Conservation (phyloP, 2,888 invertebrate genomes). For the Synanthedon formicaeformis region DNA sequence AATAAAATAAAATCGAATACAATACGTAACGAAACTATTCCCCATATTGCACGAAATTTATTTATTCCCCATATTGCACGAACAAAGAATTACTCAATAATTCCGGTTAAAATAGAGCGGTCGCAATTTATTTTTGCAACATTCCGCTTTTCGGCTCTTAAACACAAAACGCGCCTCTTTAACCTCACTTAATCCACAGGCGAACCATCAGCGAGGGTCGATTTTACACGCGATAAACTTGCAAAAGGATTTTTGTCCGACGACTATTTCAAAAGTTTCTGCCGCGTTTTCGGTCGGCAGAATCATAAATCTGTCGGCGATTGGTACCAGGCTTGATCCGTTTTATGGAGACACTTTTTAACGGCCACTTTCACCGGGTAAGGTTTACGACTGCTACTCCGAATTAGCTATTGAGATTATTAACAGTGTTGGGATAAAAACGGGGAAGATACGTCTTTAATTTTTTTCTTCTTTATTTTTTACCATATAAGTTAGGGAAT, state of each 20-base stretch:
- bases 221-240: constrained; percentile 49
- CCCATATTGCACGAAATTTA: too few species aligned
- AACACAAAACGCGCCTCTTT: constrained; percentile 18
- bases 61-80: too few species aligned
- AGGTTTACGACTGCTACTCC: constrained; percentile 11
- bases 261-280: constrained; percentile 14
- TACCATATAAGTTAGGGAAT: too few species aligned
- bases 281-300: constrained; percentile 11
- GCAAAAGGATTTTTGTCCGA: constrained; percentile 34
- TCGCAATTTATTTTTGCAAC: constrained; percentile 6
- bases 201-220: constrained; percentile 33
- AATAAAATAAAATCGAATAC: too few species aligned
- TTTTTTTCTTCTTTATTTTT: too few species aligned
- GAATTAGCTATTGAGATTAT: constrained; percentile 23
- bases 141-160: constrained; percentile 6
- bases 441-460: too few species aligned
- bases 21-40: too few species aligned
- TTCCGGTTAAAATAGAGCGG: background rate
- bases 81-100: too few species aligned
- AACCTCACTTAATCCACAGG: constrained; percentile 35
- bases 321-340: constrained; percentile 25
- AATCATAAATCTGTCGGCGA: constrained; percentile 35
- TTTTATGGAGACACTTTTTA: constrained; percentile 41
- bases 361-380: constrained; percentile 21
- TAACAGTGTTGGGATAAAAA: too few species aligned